These are phyloP conservation scores for Hoplodrina ambigua DNA, from an alignment of 2,888 invertebrate genomes.

Conservation along the genomic window DNA sequence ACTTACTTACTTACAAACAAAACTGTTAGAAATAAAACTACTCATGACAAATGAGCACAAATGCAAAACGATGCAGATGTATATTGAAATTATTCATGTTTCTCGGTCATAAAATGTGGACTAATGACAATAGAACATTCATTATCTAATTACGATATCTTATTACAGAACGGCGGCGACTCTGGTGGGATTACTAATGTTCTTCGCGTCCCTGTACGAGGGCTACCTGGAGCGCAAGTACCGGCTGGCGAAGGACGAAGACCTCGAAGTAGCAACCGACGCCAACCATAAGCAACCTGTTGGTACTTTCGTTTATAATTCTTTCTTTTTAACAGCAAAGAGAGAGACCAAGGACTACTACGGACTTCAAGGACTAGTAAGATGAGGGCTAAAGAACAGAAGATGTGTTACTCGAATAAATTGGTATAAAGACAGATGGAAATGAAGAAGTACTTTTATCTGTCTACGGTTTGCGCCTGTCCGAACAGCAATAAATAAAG, in stretches of 20 bases:
- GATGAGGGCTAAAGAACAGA: neutral
- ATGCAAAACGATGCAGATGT: neutral
- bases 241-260: slow-evolving; percentile 81
- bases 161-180: slow-evolving; percentile 87
- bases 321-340: slow-evolving; percentile 17
- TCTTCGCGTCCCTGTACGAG: slow-evolving; percentile 92
- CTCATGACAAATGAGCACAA: neutral
- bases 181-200: slow-evolving; percentile 88
- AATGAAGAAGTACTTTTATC: neutral
- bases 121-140: neutral
- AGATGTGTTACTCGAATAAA: neutral
- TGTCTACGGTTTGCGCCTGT: neutral
- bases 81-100: no score
- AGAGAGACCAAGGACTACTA: no score
- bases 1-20: neutral
- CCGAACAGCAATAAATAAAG: slow-evolving; percentile 22
- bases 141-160: slow-evolving; percentile 1
- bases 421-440: neutral
- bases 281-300: slow-evolving; percentile 86
- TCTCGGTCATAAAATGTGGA: no score
- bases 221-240: slow-evolving; percentile 86
- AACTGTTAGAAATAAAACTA: neutral
- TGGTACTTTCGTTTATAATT: slow-evolving; percentile 76
- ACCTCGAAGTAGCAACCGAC: slow-evolving; percentile 85
- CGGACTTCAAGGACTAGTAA: no score